phyloP scores from a whole-genome alignment of 2,797 vertebrate genomes.

The Arctocebus calabarensis region DNA sequence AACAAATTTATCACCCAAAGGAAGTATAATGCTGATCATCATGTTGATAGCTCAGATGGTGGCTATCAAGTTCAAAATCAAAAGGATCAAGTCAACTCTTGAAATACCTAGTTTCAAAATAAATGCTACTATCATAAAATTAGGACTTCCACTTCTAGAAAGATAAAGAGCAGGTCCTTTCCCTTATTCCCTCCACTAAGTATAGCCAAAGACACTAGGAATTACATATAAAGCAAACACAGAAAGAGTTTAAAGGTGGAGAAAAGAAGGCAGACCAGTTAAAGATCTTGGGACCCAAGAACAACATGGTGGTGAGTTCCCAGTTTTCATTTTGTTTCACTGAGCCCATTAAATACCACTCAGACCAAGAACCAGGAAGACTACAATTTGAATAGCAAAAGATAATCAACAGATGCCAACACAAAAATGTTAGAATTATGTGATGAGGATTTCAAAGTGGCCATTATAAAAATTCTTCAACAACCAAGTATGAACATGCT shows the following conservation, averaged over 20 bases:
- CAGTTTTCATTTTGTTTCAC: neutral
- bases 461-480: neutral
- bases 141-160: neutral
- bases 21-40: neutral
- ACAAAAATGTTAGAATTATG: slow-evolving; percentile 3
- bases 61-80: neutral
- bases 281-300: neutral
- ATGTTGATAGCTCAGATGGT: neutral
- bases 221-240: slow-evolving; percentile 20
- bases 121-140: slow-evolving; percentile 1
- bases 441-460: neutral
- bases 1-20: neutral
- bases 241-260: neutral
- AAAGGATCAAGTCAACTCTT: neutral
- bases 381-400: neutral
- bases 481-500: neutral
- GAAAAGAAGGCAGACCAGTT: neutral
- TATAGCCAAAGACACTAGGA: neutral
- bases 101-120: neutral
- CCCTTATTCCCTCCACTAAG: neutral
- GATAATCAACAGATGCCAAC: neutral
- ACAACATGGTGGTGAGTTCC: neutral
- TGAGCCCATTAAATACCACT: neutral
- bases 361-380: neutral
- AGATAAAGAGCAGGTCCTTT: slow-evolving; percentile 9